These are phyloP conservation scores for Idris sp. DNA, from an alignment of 1,140 invertebrate genomes.

Conservation along the genomic window DNA sequence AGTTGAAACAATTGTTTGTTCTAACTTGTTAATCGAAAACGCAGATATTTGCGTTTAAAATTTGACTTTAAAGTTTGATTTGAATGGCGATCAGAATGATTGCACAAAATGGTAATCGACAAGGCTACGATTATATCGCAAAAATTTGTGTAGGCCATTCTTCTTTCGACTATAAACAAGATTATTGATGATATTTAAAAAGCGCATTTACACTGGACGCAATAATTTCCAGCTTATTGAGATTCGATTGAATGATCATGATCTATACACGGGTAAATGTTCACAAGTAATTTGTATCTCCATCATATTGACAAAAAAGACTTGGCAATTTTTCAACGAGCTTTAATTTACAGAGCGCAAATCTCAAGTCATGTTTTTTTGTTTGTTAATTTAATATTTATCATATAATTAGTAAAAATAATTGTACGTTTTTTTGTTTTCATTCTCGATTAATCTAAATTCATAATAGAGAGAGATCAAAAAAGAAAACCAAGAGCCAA, in stretches of 20 bases:
- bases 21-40: slow-evolving; percentile 14
- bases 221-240: slow-evolving; percentile 36
- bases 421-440: no score
- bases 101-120: slow-evolving; percentile 34
- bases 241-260: slow-evolving; percentile 33
- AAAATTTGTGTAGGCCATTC: slow-evolving; percentile 39
- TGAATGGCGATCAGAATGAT: slow-evolving; percentile 34
- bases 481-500: no score
- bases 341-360: slow-evolving; percentile 19
- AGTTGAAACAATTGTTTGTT: slow-evolving; percentile 8
- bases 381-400: slow-evolving; percentile 9
- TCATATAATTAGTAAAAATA: no score
- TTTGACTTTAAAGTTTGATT: slow-evolving; percentile 32
- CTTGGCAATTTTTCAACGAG: slow-evolving; percentile 20
- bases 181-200: slow-evolving; percentile 38
- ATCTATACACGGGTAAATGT: slow-evolving; percentile 23
- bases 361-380: no score
- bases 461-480: no score
- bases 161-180: slow-evolving; percentile 32
- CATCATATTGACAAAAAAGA: slow-evolving; percentile 6
- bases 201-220: slow-evolving; percentile 35
- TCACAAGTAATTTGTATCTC: slow-evolving; percentile 1
- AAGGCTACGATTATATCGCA: slow-evolving; percentile 55
- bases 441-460: no score
- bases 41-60: slow-evolving; percentile 27